Conservation (phyloP, 2,113 vertebrate species). For the Prinia subflava region DNA sequence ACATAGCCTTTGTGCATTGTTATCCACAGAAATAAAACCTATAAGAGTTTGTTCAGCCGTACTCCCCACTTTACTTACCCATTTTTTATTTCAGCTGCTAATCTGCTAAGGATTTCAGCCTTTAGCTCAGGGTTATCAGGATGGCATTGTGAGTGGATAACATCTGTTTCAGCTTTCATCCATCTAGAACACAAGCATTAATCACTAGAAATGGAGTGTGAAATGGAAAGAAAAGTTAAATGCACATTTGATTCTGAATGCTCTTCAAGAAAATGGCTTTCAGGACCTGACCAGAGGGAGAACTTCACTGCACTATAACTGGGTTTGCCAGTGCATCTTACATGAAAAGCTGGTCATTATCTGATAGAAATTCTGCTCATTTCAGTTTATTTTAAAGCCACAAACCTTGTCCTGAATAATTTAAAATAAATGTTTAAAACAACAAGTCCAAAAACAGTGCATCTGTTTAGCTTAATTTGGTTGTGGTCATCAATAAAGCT, state of each 20-base stretch:
- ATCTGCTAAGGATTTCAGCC: constrained; percentile 53
- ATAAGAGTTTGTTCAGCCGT: not conserved
- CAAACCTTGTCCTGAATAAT: not conserved
- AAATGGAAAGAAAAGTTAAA: constrained; percentile 44
- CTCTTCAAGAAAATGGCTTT: constrained; percentile 2
- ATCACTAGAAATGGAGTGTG: constrained; percentile 62
- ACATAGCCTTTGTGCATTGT: not conserved
- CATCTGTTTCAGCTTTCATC: constrained; percentile 61
- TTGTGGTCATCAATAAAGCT: not conserved
- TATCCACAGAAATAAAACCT: constrained; percentile 21
- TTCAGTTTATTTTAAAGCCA: not conserved
- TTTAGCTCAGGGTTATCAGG: constrained; percentile 49
- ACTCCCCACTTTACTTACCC: not conserved
- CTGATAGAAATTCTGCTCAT: not conserved
- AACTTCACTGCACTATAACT: not conserved
- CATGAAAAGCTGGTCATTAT: not conserved
- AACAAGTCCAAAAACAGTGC: not conserved
- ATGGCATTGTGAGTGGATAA: constrained; percentile 23
- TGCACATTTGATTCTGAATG: constrained; percentile 8
- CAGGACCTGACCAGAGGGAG: not conserved
- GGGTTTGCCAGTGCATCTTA: not conserved
- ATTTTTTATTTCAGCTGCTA: constrained; percentile 50
- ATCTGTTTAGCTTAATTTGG: not conserved
- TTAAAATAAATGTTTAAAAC: not conserved
- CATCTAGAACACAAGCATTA: constrained; percentile 28